phyloP scores from a whole-genome alignment of 1,140 invertebrate species.

The Aporrectodea caliginosa region DNA sequence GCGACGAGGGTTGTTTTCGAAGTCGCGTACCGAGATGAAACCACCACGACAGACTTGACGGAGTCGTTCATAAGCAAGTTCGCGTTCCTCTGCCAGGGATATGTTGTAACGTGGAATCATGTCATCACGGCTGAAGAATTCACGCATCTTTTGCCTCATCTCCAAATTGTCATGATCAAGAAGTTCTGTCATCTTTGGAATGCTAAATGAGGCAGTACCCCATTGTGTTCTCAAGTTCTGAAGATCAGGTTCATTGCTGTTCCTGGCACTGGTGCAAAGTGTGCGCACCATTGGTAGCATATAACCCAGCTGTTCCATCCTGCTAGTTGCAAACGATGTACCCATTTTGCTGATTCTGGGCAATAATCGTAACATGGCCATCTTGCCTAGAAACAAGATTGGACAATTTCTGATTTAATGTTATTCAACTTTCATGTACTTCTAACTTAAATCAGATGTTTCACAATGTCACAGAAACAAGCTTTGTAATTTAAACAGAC shows the following conservation, averaged over 20 bases:
- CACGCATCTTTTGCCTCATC: constrained; percentile 44
- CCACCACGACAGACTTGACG: constrained; percentile 47
- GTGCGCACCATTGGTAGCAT: too few species aligned
- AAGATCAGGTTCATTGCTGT: not conserved
- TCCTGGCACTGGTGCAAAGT: not conserved
- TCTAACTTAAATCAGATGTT: too few species aligned
- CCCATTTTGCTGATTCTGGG: too few species aligned
- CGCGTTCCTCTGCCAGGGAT: constrained; percentile 46
- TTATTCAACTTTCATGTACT: too few species aligned
- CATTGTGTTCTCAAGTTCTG: not conserved
- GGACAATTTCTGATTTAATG: too few species aligned
- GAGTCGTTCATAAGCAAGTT: constrained; percentile 45
- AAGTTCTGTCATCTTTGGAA: constrained; percentile 37
- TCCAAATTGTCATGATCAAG: constrained; percentile 52
- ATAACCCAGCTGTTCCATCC: too few species aligned
- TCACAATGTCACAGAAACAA: too few species aligned
- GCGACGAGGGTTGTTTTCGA: constrained; percentile 45
- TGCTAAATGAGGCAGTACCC: constrained; percentile 12
- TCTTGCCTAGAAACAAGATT: too few species aligned
- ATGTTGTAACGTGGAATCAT: constrained; percentile 46
- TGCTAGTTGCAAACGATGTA: too few species aligned
- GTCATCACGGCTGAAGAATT: constrained; percentile 41
- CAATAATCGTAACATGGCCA: too few species aligned
- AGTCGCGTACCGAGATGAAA: constrained; percentile 52
- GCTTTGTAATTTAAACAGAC: too few species aligned